phyloP scores from a whole-genome alignment of 2,113 vertebrate genomes.

The Arvicanthis niloticus region DNA sequence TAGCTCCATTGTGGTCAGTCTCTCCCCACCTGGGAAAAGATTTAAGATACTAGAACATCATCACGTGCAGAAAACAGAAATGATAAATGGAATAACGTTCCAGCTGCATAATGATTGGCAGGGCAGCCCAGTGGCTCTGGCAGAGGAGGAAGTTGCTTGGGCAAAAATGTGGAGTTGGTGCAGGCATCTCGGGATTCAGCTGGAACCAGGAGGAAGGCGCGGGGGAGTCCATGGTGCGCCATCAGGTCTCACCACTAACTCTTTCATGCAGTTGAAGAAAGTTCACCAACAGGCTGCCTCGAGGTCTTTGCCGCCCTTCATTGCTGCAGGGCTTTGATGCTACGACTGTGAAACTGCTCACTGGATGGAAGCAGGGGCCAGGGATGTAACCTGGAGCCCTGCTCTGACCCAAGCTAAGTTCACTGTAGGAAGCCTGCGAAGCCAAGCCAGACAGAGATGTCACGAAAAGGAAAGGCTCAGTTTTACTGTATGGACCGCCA shows the following conservation, averaged over 20 bases:
- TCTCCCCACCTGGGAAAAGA: background rate
- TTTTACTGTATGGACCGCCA: background rate
- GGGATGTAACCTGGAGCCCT: background rate
- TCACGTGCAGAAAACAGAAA: background rate
- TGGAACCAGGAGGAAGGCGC: background rate
- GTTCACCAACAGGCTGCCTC: background rate
- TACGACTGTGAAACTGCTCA: background rate
- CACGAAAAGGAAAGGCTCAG: background rate
- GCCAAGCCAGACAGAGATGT: background rate
- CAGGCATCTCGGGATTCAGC: background rate
- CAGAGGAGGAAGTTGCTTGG: background rate
- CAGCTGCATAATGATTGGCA: background rate
- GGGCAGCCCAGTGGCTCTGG: background rate
- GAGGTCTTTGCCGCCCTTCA: background rate
- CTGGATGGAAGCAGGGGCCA: background rate
- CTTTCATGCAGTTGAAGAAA: background rate
- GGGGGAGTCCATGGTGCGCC: accelerated
- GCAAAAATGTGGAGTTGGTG: background rate
- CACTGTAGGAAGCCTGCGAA: background rate
- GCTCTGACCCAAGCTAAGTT: background rate
- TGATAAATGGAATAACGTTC: background rate
- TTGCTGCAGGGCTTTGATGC: background rate
- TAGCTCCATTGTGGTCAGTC: too few species aligned
- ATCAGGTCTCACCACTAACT: background rate
- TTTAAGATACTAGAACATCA: background rate